Evolutionary conservation across 2,113 vertebrate species (phyloP), one percentile per base, ranked within the genome.

Genomic region (Meriones unguiculatus): DNA sequence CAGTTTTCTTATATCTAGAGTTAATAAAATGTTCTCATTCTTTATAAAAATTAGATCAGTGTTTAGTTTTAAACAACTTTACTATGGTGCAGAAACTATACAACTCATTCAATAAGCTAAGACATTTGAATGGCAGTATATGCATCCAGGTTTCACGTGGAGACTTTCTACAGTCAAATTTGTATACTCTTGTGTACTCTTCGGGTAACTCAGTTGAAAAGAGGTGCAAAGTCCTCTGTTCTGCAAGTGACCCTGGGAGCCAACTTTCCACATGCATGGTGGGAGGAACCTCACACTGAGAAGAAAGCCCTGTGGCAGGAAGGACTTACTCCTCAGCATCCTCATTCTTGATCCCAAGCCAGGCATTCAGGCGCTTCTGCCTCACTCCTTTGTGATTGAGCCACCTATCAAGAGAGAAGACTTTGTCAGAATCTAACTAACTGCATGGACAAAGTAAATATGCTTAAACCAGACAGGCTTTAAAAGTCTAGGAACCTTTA

Each of bases 371-470:
- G 94, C 99, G 98, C 98, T 99, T 99, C 98, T 99, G 99, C 86
- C 99, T 99, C 90, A 99, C 99, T 32, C 99, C 99, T 99, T 99
- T 99, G 98, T 99, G 99, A 98, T 99, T 99, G 93, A 99, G 99
- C 99, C 99, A 99, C 85, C 99, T 99, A 98, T 77, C 95, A 95
- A 38, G 92, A 94, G 59, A 80, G 90, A 95, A 92, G 92, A 97
- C 20, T 95, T 94, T 52, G 35, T 97, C 82, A 93, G 57, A 30
- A 89, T 46, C 28, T 50, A 12, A 67, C 28, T 50, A 12, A 67
- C 50, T 77, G 62, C 73, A 65, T 77, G 52, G 32, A 69, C 85
- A 89, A 93, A 90, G 82, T 0, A 89, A 25, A 10, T 24, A 28
- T 17, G 2, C 17, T 57, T 41, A 75, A 94, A 50, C 59, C 46